Evolutionary conservation across 2,888 invertebrate genomes (phyloP).

Genomic region (Hedya salicella): DNA sequence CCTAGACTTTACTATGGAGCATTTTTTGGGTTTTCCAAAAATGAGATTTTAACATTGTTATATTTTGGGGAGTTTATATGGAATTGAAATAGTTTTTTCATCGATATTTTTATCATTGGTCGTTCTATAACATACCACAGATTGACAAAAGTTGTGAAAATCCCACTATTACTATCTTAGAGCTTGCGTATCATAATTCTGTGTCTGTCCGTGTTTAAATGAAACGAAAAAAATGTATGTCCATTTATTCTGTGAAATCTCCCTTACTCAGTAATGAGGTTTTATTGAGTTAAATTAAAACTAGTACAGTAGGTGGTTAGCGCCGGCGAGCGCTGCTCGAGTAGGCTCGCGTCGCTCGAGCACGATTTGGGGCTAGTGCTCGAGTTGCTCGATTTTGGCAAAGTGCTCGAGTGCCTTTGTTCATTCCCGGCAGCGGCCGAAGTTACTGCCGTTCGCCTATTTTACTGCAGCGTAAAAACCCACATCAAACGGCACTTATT

Average conservation of each 20-base stretch:
- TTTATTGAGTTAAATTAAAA: not conserved
- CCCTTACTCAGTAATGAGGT: conserved; percentile 2
- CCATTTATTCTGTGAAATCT: not conserved
- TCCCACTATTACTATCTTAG: too few species aligned
- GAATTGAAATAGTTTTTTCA: too few species aligned
- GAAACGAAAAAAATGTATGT: not conserved
- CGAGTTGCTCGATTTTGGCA: not conserved
- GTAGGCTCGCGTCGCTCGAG: conserved; percentile 15
- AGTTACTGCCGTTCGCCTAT: not conserved
- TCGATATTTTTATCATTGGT: too few species aligned
- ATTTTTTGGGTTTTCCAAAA: too few species aligned
- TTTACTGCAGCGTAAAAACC: conserved; percentile 4
- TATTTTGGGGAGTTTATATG: too few species aligned
- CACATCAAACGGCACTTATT: conserved; percentile 2
- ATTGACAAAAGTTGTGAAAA: too few species aligned
- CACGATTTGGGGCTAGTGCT: not conserved
- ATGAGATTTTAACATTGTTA: too few species aligned
- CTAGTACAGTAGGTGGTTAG: conserved; percentile 4
- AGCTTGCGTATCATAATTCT: too few species aligned
- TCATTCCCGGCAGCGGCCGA: not conserved
- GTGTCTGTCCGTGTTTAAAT: too few species aligned
- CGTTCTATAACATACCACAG: too few species aligned
- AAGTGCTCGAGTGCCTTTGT: conserved; percentile 7
- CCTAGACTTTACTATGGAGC: too few species aligned
- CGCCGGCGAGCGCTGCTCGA: conserved; percentile 4